Percentiles rank a stretch among this genome's conserved stretches.
Evolutionary conservation across 2,888 invertebrate genomes (phyloP).

Genomic region (Thymelicus sylvestris): DNA sequence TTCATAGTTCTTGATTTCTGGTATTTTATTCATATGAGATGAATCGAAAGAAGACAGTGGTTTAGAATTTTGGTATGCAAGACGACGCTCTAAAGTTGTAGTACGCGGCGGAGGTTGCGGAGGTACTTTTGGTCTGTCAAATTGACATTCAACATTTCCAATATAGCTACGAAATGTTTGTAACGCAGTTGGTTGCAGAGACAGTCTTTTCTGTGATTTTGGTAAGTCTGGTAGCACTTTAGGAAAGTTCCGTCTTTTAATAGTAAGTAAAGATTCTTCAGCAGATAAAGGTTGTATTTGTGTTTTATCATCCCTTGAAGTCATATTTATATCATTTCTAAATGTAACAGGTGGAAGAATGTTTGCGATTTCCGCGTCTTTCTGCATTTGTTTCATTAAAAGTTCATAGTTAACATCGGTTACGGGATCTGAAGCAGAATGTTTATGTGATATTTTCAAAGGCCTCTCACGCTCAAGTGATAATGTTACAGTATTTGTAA

Average conservation of each 20-base stretch:
- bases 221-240: slow-evolving; percentile 94
- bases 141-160: slow-evolving; percentile 60
- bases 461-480: slow-evolving; percentile 62
- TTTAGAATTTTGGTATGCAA: slow-evolving; percentile 73
- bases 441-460: slow-evolving; percentile 85
- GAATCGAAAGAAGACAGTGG: slow-evolving; percentile 70
- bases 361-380: slow-evolving; percentile 55
- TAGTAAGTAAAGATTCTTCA: slow-evolving; percentile 89
- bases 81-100: slow-evolving; percentile 87
- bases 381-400: slow-evolving; percentile 62
- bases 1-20: slow-evolving; percentile 68
- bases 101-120: slow-evolving; percentile 91
- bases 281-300: slow-evolving; percentile 79
- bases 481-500: slow-evolving; percentile 71
- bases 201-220: slow-evolving; percentile 85
- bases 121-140: slow-evolving; percentile 77
- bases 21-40: slow-evolving; percentile 55
- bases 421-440: slow-evolving; percentile 89
- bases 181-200: slow-evolving; percentile 84
- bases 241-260: slow-evolving; percentile 92
- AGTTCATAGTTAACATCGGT: slow-evolving; percentile 83
- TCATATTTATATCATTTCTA: slow-evolving; percentile 89
- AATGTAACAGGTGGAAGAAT: slow-evolving; percentile 77
- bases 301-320: slow-evolving; percentile 86
- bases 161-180: slow-evolving; percentile 69